Conservation (phyloP, 2,797 vertebrate species). For the Lacerta agilis region DNA sequence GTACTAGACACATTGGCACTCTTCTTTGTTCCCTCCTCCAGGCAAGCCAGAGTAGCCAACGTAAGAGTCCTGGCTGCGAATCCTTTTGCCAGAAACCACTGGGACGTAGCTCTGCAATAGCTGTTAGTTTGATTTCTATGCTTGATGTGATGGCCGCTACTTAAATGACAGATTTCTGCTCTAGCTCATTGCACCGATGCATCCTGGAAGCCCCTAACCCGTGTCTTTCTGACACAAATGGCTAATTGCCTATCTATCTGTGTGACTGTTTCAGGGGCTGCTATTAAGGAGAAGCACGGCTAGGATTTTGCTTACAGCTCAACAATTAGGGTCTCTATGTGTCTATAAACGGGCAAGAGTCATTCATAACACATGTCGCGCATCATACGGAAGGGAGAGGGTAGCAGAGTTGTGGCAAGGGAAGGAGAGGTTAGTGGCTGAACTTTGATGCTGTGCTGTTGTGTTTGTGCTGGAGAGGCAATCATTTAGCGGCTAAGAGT, state of each 20-base stretch:
- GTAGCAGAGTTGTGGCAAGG: neutral
- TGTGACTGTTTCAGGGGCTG: conserved; percentile 53
- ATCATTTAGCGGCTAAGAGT: neutral
- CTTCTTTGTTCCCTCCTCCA: conserved; percentile 24
- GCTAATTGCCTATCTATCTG: conserved; percentile 55
- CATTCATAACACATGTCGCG: neutral
- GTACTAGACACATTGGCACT: conserved; percentile 24
- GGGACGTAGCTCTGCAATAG: conserved; percentile 25
- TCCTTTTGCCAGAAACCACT: conserved; percentile 16
- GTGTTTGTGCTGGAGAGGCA: neutral
- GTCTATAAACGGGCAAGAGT: neutral
- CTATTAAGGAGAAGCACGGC: conserved; percentile 27
- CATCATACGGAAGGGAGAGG: neutral
- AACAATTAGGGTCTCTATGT: conserved; percentile 50
- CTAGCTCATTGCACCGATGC: accelerated
- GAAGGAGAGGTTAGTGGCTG: neutral
- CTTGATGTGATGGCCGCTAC: neutral
- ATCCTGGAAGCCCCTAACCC: conserved; percentile 19
- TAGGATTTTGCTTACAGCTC: conserved; percentile 57
- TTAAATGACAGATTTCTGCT: neutral
- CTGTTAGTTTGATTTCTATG: conserved; percentile 32
- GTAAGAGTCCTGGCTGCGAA: conserved; percentile 5
- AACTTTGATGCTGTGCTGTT: neutral
- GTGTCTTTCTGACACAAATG: neutral
- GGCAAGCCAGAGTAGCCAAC: conserved; percentile 1